phyloP scores from a whole-genome alignment of 2,888 invertebrate species.

The Morpho helenor region DNA sequence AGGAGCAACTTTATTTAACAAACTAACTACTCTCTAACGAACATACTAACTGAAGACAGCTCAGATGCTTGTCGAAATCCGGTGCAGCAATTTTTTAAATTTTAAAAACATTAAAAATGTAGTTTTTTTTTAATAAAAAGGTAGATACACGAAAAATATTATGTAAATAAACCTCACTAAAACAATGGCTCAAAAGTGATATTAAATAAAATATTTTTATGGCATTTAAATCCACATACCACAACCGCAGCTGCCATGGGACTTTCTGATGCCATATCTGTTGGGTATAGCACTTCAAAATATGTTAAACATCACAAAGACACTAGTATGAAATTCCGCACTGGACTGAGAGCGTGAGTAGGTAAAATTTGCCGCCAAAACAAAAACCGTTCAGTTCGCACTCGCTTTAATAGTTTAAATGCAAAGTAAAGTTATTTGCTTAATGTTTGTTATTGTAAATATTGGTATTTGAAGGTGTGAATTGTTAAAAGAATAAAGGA shows the following conservation, averaged over 20 bases:
- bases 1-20: no score
- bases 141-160: no score
- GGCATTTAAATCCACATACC: conserved; percentile 39
- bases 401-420: neutral
- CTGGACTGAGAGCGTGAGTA: neutral
- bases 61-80: no score
- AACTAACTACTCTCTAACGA: no score
- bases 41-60: no score
- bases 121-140: no score
- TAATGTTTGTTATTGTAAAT: conserved; percentile 5
- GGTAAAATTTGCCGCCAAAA: conserved; percentile 24
- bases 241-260: conserved; percentile 51
- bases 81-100: no score
- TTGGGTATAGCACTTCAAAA: conserved; percentile 12
- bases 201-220: neutral
- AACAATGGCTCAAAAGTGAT: no score
- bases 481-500: conserved; percentile 16
- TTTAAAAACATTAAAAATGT: no score
- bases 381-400: neutral
- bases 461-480: neutral
- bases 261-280: conserved; percentile 55
- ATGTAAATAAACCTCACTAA: no score
- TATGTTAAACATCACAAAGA: conserved; percentile 5
- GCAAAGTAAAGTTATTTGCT: neutral
- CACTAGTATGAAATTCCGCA: conserved; percentile 3